Evolutionary conservation across 2,113 vertebrate genomes (phyloP), one percentile per base, ranked within the genome.

Genomic region (Cyanistes caeruleus): DNA sequence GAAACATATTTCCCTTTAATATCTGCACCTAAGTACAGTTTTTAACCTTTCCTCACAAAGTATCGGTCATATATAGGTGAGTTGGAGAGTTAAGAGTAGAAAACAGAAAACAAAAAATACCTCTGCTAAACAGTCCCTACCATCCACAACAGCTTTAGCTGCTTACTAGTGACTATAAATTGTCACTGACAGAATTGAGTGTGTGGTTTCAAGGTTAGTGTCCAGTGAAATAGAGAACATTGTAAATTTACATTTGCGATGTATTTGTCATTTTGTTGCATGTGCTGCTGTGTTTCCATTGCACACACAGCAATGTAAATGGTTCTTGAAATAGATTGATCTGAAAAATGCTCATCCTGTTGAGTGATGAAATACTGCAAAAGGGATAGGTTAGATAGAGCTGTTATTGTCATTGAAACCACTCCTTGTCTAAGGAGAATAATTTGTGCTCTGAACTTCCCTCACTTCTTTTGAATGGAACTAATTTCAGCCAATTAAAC

Each of bases 251-350:
- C 3, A 39, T 39, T 77, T 44, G 19, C 12, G 48, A 37, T 28
- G 11, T n/a, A 48, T 79, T 79, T 15, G 2, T 70, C 27, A 35
- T 76, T 83, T 79, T 77, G 8, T 3, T 89, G 55, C 19, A 2
- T 27, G 23, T 37, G 37, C 2, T 0, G 5, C 5, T 41, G 14
- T 49, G 11, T 1, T 0, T 62, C 62, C 28, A 59, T 31, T 55
- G 30, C 24, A 27, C 35, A 53, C 6, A 48, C 19, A 31, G 43
- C 51, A 35, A 33, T 8, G 17, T 27, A 58, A 68, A 23, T 9
- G 17, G 13, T 48, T 67, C 33, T 46, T 63, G 51, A 75, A 81
- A 43, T 6, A 23, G 6, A 33, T 11, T 74, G 48, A 37, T 46
- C 24, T 68, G 70, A 53, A 75, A 82, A 82, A 51, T 11, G 3